phyloP scores from a whole-genome alignment of 2,888 invertebrate species.

The Pyrochroa serraticornis region DNA sequence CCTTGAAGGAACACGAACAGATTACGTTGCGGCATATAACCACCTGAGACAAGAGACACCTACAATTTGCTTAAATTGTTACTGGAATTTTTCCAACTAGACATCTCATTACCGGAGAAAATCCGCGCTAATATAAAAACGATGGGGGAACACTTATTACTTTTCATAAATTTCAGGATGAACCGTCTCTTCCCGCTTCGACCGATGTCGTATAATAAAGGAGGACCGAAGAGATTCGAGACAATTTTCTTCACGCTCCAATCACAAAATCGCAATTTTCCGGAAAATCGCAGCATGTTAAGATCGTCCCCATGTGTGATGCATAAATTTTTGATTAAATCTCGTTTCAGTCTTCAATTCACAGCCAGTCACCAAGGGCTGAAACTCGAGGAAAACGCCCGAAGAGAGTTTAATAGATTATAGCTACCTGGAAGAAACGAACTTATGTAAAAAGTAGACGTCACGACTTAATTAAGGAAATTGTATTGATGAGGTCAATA shows the following conservation, averaged over 20 bases:
- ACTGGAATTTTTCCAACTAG: constrained; percentile 39
- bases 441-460: no score
- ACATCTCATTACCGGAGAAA: constrained; percentile 40
- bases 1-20: constrained; percentile 46
- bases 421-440: no score
- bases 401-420: no score
- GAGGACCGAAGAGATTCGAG: not conserved
- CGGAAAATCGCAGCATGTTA: not conserved
- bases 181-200: not conserved
- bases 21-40: constrained; percentile 48
- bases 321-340: no score
- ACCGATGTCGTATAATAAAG: no score
- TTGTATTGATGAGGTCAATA: no score
- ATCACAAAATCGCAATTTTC: not conserved
- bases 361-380: no score
- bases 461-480: no score
- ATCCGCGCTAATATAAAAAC: constrained; percentile 41
- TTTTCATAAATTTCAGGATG: constrained; percentile 23
- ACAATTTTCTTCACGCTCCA: not conserved
- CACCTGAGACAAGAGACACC: constrained; percentile 54
- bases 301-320: no score
- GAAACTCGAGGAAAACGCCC: no score
- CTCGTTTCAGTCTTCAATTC: no score
- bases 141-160: constrained; percentile 23
- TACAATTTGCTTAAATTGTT: constrained; percentile 50